Evolutionary conservation across 2,113 vertebrate genomes (phyloP).

Genomic region (Panthera leo): DNA sequence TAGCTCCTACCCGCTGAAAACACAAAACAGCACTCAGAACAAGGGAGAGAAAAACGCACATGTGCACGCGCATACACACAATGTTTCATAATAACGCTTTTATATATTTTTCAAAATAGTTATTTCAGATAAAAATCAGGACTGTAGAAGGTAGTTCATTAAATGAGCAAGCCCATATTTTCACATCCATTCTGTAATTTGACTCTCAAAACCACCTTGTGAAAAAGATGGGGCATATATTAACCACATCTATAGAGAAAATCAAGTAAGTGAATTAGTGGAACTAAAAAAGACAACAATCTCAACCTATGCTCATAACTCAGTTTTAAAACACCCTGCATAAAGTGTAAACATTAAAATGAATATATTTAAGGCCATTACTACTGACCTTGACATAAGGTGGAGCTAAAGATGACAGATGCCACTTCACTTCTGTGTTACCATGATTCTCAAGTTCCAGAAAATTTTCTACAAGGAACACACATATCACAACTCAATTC

Average conservation of each 20-base stretch:
- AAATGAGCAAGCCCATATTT: background rate
- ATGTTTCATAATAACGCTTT: background rate
- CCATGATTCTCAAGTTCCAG: conserved; percentile 93
- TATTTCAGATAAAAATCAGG: conserved; percentile 20
- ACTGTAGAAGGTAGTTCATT: background rate
- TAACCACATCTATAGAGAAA: background rate
- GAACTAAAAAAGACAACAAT: background rate
- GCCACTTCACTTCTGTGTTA: conserved; percentile 90
- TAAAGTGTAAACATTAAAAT: background rate
- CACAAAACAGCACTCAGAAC: background rate
- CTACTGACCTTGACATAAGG: conserved; percentile 94
- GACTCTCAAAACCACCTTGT: background rate
- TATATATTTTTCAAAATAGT: background rate
- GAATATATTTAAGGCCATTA: background rate
- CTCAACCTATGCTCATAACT: background rate
- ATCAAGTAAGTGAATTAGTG: background rate
- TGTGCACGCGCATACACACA: background rate
- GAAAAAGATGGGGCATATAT: background rate
- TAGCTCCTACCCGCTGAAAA: background rate
- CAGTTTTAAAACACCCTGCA: background rate
- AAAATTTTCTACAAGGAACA: conserved; percentile 83
- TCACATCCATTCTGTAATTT: background rate
- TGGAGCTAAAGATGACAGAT: conserved; percentile 94
- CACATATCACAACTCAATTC: background rate
- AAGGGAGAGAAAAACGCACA: background rate